phyloP scores from a whole-genome alignment of 1,140 invertebrate genomes.

The Anastrepha obliqua region DNA sequence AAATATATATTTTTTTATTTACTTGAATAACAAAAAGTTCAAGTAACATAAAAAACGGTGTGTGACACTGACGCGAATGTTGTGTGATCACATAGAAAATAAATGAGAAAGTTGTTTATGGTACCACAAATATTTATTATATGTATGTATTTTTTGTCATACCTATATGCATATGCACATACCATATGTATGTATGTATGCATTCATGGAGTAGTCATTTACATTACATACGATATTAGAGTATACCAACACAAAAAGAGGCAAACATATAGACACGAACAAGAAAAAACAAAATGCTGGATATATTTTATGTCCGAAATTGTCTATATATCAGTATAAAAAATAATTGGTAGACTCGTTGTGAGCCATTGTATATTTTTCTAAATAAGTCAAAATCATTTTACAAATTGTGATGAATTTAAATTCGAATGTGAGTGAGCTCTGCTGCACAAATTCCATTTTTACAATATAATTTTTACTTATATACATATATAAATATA shows the following conservation, averaged over 20 bases:
- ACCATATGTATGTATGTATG: background rate
- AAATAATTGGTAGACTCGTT: conserved; percentile 16
- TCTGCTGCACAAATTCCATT: conserved; percentile 50
- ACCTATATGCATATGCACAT: background rate
- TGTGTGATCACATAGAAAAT: background rate
- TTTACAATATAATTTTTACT: background rate
- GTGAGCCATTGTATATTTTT: conserved; percentile 23
- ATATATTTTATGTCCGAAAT: conserved; percentile 5
- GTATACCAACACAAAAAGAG: background rate
- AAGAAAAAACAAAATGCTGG: background rate
- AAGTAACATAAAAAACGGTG: conserved; percentile 3
- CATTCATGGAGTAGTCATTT: background rate
- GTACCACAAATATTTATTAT: background rate
- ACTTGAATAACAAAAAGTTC: background rate
- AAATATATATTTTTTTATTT: conserved; percentile 1
- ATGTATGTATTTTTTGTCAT: background rate
- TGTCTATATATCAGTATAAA: background rate
- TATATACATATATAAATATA: no score
- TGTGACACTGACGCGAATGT: background rate
- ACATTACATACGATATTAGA: conserved; percentile 46
- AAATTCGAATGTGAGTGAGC: conserved; percentile 38
- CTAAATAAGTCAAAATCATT: conserved; percentile 26
- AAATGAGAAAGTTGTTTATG: background rate
- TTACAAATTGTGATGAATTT: conserved; percentile 5
- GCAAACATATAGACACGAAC: background rate